These are phyloP conservation scores for Melipona quadrifasciata DNA, from an alignment of 1,140 invertebrate species.

Conservation along the genomic window DNA sequence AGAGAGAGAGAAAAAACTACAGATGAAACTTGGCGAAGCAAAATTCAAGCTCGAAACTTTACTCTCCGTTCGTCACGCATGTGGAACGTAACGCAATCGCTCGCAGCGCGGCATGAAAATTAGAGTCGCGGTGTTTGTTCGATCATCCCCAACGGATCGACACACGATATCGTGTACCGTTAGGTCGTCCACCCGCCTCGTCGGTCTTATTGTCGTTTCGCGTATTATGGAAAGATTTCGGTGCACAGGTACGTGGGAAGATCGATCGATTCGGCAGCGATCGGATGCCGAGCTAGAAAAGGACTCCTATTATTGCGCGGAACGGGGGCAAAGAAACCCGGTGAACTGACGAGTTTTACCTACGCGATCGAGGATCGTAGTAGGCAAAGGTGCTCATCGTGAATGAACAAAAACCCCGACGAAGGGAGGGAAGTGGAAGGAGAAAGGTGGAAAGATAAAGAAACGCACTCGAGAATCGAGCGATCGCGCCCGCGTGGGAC, in stretches of 20 bases:
- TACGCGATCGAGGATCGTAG: constrained; percentile 13
- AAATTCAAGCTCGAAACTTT: no score
- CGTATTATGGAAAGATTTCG: constrained; percentile 53
- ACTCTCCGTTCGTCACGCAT: not conserved
- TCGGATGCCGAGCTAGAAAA: constrained; percentile 46
- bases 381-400: constrained; percentile 11
- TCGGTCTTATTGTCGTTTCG: constrained; percentile 60
- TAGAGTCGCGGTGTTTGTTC: constrained; percentile 29
- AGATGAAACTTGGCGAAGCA: no score
- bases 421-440: not conserved
- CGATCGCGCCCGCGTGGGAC: not conserved
- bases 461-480: constrained; percentile 9
- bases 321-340: not conserved
- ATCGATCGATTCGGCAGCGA: constrained; percentile 51
- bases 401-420: not conserved
- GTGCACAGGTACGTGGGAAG: constrained; percentile 68
- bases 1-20: no score
- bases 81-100: not conserved
- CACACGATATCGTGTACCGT: constrained; percentile 65
- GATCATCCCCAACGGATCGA: constrained; percentile 47
- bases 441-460: not conserved
- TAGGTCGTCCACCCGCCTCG: constrained; percentile 60
- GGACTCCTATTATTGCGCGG: constrained; percentile 42
- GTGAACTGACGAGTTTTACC: constrained; percentile 3
- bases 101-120: constrained; percentile 1